Evolutionary conservation across 2,797 vertebrate species (phyloP).

Genomic region (Meriones psammophilus): DNA sequence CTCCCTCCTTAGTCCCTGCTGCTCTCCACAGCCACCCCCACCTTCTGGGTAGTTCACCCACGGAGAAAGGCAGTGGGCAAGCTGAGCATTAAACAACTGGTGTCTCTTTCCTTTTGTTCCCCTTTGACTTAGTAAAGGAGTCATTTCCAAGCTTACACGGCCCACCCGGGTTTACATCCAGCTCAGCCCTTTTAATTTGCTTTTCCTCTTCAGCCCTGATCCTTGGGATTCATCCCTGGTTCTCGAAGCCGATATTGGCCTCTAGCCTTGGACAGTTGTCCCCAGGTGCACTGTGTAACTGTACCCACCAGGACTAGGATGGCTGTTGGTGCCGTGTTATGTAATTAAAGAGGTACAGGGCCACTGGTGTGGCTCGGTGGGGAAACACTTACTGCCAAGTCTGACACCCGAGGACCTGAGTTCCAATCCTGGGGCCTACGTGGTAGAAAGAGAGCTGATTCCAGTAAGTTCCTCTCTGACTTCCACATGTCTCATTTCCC

Average conservation of each 20-base stretch:
- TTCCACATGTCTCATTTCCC: not conserved
- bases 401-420: not conserved
- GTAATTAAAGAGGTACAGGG: not conserved
- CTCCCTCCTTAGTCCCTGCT: conserved; percentile 79
- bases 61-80: conserved; percentile 79
- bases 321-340: not conserved
- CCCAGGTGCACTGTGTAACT: not conserved
- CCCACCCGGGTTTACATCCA: conserved; percentile 82
- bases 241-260: conserved; percentile 47
- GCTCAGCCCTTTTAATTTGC: conserved; percentile 68
- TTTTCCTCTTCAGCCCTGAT: conserved; percentile 70
- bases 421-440: not conserved
- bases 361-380: not conserved
- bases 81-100: conserved; percentile 82
- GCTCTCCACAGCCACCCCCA: conserved; percentile 70
- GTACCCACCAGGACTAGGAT: not conserved
- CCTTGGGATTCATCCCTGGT: conserved; percentile 71
- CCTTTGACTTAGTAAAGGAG: conserved; percentile 80
- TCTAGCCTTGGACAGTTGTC: conserved; percentile 39
- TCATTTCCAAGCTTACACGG: conserved; percentile 84
- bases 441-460: not conserved
- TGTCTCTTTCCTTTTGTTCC: conserved; percentile 77
- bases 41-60: conserved; percentile 36
- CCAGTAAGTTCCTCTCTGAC: not conserved
- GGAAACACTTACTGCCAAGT: not conserved